A percentile compares a stretch with the other conserved stretches of the same genome.
These are phyloP conservation scores for Criorhina ranunculi DNA, from an alignment of 2,888 invertebrate genomes.

Conservation along the genomic window DNA sequence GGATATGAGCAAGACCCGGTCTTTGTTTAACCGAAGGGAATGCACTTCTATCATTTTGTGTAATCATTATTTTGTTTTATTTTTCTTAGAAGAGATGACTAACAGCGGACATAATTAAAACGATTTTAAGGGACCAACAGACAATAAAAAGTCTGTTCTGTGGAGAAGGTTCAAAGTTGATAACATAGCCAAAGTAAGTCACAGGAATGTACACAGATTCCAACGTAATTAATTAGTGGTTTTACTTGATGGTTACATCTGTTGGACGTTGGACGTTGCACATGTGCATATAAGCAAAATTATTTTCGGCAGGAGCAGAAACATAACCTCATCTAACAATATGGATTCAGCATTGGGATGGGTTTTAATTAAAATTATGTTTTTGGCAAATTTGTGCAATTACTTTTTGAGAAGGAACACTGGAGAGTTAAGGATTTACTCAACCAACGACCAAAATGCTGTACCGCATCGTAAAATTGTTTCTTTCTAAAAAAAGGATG, in stretches of 20 bases:
- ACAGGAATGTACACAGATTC: not conserved
- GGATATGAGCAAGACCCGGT: slow-evolving; percentile 12
- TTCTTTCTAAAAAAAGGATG: too few species aligned
- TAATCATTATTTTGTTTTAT: slow-evolving; percentile 11
- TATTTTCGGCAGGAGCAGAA: too few species aligned
- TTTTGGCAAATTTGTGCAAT: not conserved
- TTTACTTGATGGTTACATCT: not conserved
- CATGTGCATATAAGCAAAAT: too few species aligned
- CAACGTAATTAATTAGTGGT: not conserved
- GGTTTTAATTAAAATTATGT: not conserved
- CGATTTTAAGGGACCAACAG: slow-evolving; percentile 29
- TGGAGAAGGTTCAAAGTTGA: slow-evolving; percentile 10
- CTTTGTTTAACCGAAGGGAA: not conserved
- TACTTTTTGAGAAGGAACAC: too few species aligned
- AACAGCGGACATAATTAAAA: slow-evolving; percentile 36
- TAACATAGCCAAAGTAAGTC: slow-evolving; percentile 6
- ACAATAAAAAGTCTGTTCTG: slow-evolving; percentile 1
- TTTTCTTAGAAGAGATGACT: not conserved
- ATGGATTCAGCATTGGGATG: too few species aligned
- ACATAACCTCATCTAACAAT: too few species aligned
- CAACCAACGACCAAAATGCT: too few species aligned
- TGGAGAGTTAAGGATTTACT: too few species aligned
- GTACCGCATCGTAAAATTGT: too few species aligned
- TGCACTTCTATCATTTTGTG: slow-evolving; percentile 3
- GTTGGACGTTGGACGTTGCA: too few species aligned